A percentile compares a stretch with the other conserved stretches of the same genome.
phyloP scores from a whole-genome alignment of 2,797 vertebrate species.

The Thaleichthys pacificus region DNA sequence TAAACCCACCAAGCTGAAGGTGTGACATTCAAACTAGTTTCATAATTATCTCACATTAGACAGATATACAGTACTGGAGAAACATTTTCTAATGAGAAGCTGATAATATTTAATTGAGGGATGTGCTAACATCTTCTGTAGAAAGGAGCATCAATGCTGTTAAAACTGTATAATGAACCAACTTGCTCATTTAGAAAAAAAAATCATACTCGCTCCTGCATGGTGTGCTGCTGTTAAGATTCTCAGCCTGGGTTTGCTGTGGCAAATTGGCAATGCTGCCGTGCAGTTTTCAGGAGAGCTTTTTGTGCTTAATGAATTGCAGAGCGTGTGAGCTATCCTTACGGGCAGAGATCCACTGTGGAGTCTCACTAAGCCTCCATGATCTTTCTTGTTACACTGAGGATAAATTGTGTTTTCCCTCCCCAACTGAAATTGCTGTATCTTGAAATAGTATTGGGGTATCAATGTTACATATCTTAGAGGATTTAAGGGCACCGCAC shows the following conservation, averaged over 20 bases:
- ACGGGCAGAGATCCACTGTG: constrained; percentile 65
- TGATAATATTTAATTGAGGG: constrained; percentile 2
- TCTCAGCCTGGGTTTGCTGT: constrained; percentile 47
- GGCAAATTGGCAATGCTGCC: constrained; percentile 67
- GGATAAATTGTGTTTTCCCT: constrained; percentile 76
- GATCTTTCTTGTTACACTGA: constrained; percentile 72
- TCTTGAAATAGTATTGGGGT: constrained; percentile 43
- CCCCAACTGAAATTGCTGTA: constrained; percentile 65
- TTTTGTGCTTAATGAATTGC: constrained; percentile 74
- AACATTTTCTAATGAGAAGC: constrained; percentile 43
- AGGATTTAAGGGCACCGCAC: constrained; percentile 38
- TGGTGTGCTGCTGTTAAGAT: constrained; percentile 37
- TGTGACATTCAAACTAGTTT: background rate
- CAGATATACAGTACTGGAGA: constrained; percentile 12
- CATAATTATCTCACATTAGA: background rate
- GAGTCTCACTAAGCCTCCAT: constrained; percentile 60
- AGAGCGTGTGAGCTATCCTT: constrained; percentile 69
- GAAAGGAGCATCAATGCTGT: constrained; percentile 51
- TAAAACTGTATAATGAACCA: constrained; percentile 54
- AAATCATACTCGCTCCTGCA: constrained; percentile 37
- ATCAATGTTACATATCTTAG: constrained; percentile 54
- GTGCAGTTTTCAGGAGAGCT: constrained; percentile 59
- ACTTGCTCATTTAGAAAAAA: constrained; percentile 52
- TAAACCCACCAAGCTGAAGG: background rate
- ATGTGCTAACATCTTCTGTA: background rate